Percentiles rank a stretch among this genome's conserved stretches.
phyloP scores from a whole-genome alignment of 2,113 vertebrate genomes.

The Actinemys pallida region DNA sequence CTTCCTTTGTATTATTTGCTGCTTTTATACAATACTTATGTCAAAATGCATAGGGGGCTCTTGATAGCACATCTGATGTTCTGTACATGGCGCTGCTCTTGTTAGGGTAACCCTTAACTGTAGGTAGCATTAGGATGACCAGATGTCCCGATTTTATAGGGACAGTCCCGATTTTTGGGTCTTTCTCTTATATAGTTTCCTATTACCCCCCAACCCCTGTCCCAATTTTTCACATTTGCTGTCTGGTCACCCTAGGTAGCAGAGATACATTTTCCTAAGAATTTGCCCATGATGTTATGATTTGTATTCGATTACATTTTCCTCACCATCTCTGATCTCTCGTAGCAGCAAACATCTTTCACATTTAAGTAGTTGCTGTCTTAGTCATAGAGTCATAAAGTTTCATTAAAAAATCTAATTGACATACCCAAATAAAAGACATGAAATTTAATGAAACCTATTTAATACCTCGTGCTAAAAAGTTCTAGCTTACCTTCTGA shows the following conservation, averaged over 20 bases:
- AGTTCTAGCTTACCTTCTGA: neutral
- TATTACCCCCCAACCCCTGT: no score
- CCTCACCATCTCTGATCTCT: neutral
- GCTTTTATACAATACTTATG: neutral
- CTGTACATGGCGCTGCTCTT: neutral
- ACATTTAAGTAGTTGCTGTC: slow-evolving; percentile 1
- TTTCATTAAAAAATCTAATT: slow-evolving; percentile 4
- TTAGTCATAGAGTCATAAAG: slow-evolving; percentile 4
- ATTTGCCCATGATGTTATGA: neutral
- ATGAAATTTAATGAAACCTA: slow-evolving; percentile 17
- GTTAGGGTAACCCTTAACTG: neutral
- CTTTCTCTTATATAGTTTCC: no score
- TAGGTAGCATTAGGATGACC: neutral
- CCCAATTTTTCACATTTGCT: no score
- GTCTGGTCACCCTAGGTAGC: neutral
- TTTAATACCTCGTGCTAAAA: slow-evolving; percentile 5
- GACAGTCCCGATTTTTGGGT: no score
- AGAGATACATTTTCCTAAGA: neutral
- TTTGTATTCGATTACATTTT: neutral
- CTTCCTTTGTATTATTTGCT: neutral
- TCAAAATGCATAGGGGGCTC: neutral
- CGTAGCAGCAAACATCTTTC: neutral
- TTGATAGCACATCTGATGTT: neutral
- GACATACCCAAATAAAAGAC: neutral
- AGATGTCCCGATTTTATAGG: no score